Conservation (phyloP, 2,888 invertebrate genomes). For the Synergus itoensis region DNA sequence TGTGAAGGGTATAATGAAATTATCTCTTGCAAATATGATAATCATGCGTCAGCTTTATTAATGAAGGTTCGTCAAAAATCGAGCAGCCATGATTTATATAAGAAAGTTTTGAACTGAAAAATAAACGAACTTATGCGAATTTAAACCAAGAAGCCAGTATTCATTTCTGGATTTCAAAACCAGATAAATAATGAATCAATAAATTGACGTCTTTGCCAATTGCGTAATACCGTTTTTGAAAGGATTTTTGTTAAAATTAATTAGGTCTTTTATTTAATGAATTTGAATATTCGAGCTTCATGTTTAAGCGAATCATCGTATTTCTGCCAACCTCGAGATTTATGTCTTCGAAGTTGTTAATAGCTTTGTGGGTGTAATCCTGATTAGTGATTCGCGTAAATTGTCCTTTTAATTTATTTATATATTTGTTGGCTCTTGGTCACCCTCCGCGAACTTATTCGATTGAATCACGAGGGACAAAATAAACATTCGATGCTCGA, state of each 20-base stretch:
- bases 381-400: slow-evolving; percentile 12
- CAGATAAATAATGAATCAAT: too few relatives aligned
- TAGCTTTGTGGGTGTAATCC: not conserved
- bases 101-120: too few relatives aligned
- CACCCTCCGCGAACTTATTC: slow-evolving; percentile 1
- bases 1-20: not conserved
- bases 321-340: not conserved
- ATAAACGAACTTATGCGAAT: too few relatives aligned
- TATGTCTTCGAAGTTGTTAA: not conserved
- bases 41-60: not conserved
- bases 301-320: not conserved
- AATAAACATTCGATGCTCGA: slow-evolving; percentile 28
- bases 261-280: not conserved
- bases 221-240: too few relatives aligned
- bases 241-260: not conserved
- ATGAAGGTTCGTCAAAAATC: not conserved
- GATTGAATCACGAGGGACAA: slow-evolving; percentile 35
- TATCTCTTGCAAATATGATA: not conserved
- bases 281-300: not conserved
- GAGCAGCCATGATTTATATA: too few relatives aligned
- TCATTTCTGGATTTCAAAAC: too few relatives aligned
- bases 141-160: too few relatives aligned
- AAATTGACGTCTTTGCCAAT: too few relatives aligned
- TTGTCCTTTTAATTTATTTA: slow-evolving; percentile 17
- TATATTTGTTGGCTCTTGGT: not conserved